Evolutionary conservation across 2,888 invertebrate genomes (phyloP).

Genomic region (Corythucha ciliata): DNA sequence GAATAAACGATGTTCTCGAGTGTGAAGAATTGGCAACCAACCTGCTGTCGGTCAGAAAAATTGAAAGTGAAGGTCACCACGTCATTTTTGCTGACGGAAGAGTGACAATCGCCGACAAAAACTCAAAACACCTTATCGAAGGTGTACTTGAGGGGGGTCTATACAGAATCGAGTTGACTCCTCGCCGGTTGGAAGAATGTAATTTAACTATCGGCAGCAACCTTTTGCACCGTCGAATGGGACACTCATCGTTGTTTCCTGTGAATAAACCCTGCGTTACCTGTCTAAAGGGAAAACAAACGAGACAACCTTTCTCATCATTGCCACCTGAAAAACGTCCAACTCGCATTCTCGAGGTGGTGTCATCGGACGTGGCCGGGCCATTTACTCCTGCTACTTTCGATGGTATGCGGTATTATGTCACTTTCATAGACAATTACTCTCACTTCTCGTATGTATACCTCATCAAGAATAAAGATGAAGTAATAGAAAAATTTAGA

Average conservation of each 20-base stretch:
- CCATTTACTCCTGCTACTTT: constrained; percentile 4
- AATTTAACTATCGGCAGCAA: no score
- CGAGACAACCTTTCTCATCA: constrained; percentile 1
- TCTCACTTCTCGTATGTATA: constrained; percentile 1
- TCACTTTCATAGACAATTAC: constrained; percentile 6
- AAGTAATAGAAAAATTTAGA: constrained; percentile 3
- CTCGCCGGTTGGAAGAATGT: no score
- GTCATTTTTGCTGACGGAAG: background rate
- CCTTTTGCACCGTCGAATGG: constrained; percentile 5
- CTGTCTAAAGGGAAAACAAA: constrained; percentile 12
- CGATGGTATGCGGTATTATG: constrained; percentile 8
- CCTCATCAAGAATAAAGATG: background rate
- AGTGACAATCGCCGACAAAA: constrained; percentile 1
- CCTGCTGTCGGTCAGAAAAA: constrained; percentile 6
- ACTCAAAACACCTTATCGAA: no score
- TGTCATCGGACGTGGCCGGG: constrained; percentile 1
- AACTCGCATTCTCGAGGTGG: background rate
- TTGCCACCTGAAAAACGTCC: background rate
- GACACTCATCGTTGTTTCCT: constrained; percentile 2
- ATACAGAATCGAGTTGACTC: no score
- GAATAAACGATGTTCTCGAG: constrained; percentile 2
- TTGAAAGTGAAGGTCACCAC: background rate
- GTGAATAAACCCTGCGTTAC: background rate
- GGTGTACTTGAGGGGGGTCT: no score
- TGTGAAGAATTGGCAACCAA: constrained; percentile 6